Evolutionary conservation across 2,113 vertebrate species (phyloP), one percentile per base, ranked within the genome.

Genomic region (Platanista minor): DNA sequence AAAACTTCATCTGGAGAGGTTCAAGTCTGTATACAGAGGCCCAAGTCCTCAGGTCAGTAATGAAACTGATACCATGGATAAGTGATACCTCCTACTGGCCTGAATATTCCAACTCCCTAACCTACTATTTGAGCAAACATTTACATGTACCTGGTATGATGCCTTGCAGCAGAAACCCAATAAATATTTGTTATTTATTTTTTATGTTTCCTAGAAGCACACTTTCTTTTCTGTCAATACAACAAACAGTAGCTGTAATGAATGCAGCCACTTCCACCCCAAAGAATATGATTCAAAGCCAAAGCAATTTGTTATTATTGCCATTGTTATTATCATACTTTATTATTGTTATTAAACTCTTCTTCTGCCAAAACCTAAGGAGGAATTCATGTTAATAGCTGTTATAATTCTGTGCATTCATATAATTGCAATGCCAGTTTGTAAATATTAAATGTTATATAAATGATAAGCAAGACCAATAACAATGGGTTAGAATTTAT

Each of bases 401-500:
- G 21, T 90, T 95, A 86, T 67, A 96, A 89, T 86, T 96, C 67
- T 78, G 46, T 80, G 23, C n/a, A 87, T 61, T 92, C 57, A 74
- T 90, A 75, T 74, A 72, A 82, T 77, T 87, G 33, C n/a, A 82
- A 36, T 67, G n/a, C 5, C 54, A 89, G 81, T 83, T 87, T 83
- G 23, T 88, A 95, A 94, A 82, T 49, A 93, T 90, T 69, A 75
- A 95, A 87, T 90, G 14, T 74, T 81, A 66, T 62, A 27, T 88
- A 88, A 96, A 43, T 75, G 52, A 20, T 57, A 87, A 80, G 23
- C 41, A 74, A 94, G 41, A 41, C n/a, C 49, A 90, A 21, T 78
- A 86, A 80, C 77, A 86, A 94, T 81, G 57, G 36, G 41, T 64
- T 78, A 93, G 39, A 92, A 90, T 88, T 90, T 49, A 85, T 74